Conservation (phyloP, 2,888 invertebrate genomes). For the Acanthoscelides obtectus region DNA sequence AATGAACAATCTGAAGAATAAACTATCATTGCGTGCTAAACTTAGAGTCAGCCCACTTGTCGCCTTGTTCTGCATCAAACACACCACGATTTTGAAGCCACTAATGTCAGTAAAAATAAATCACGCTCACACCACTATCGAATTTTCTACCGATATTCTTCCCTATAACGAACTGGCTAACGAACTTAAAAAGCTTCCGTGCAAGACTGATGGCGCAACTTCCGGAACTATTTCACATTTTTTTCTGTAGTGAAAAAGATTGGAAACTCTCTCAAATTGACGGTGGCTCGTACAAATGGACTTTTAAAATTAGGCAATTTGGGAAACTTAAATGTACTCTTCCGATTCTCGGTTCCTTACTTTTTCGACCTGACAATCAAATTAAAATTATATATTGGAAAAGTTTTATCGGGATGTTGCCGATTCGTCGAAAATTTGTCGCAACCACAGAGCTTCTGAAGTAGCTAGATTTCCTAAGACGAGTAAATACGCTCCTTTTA, state of each 20-base stretch:
- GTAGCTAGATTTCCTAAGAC: too few relatives aligned
- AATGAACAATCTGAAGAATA: too few relatives aligned
- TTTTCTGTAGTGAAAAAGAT: neutral
- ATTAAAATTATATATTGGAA: slow-evolving; percentile 38
- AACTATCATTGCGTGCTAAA: too few relatives aligned
- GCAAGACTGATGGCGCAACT: neutral
- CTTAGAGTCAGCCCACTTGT: too few relatives aligned
- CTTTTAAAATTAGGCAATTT: slow-evolving; percentile 36
- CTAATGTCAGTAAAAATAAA: too few relatives aligned
- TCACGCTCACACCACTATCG: too few relatives aligned
- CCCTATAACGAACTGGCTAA: neutral
- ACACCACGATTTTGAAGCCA: too few relatives aligned
- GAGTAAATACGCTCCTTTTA: too few relatives aligned
- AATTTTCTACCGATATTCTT: too few relatives aligned
- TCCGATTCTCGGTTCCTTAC: slow-evolving; percentile 28
- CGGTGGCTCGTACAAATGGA: slow-evolving; percentile 31
- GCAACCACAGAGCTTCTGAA: neutral
- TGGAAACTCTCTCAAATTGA: slow-evolving; percentile 9
- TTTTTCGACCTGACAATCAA: slow-evolving; percentile 35
- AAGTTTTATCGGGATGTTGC: slow-evolving; percentile 25
- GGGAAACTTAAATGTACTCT: slow-evolving; percentile 26
- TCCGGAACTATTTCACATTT: neutral
- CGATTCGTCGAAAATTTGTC: neutral
- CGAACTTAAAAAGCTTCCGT: neutral
- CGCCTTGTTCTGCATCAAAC: too few relatives aligned